phyloP scores from a whole-genome alignment of 2,113 vertebrate species.

The Platysternon megacephalum region DNA sequence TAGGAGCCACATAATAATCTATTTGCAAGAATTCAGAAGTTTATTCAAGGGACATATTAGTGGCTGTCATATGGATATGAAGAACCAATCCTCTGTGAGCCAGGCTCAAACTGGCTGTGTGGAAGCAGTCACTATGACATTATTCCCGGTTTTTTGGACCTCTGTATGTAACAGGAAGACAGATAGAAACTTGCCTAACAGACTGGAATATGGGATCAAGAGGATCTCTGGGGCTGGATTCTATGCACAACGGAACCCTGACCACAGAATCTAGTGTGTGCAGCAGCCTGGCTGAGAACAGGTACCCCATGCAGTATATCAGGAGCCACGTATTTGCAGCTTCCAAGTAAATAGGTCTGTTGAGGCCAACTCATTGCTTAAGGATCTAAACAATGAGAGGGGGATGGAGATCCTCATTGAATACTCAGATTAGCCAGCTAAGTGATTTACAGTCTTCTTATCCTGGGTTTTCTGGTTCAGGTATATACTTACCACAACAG shows the following conservation, averaged over 20 bases:
- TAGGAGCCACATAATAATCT: no score
- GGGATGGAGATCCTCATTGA: neutral
- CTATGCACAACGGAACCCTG: neutral
- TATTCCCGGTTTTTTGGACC: no score
- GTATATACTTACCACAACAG: neutral
- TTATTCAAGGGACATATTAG: neutral
- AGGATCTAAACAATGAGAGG: neutral
- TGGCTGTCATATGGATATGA: neutral
- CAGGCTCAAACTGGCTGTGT: no score
- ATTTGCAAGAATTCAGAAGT: slow-evolving; percentile 3
- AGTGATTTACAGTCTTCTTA: neutral
- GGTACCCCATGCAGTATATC: neutral
- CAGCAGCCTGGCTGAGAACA: no score
- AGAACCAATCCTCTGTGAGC: neutral
- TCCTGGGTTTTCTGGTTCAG: neutral
- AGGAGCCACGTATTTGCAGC: neutral
- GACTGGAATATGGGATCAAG: no score
- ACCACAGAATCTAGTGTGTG: neutral
- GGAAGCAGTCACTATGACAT: no score
- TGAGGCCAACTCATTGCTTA: neutral
- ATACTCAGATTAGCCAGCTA: neutral
- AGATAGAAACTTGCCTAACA: no score
- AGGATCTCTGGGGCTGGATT: neutral
- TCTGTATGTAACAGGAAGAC: no score
- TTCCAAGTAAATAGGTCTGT: neutral